Evolutionary conservation across 2,113 vertebrate species (phyloP).

Genomic region (Aspidoscelis tigris): DNA sequence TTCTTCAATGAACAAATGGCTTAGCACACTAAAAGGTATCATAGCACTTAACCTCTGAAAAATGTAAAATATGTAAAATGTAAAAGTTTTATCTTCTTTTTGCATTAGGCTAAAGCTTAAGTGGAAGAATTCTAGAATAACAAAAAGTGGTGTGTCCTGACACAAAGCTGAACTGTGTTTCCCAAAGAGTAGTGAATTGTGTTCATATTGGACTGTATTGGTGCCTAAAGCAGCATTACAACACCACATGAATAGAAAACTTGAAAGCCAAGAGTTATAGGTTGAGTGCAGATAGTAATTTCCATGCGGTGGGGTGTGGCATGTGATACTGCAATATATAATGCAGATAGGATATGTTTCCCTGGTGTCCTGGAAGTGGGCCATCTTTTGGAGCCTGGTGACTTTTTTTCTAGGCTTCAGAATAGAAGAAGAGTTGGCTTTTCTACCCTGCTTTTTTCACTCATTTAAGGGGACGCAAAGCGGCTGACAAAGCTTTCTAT

Average conservation of each 20-base stretch:
- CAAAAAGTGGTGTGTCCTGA: slow-evolving; percentile 3
- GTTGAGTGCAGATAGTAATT: neutral
- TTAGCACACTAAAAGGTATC: slow-evolving; percentile 53
- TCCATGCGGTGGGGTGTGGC: no score
- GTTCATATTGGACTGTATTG: neutral
- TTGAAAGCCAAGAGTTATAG: neutral
- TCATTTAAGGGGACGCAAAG: no score
- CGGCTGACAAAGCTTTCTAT: no score
- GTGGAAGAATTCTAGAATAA: slow-evolving; percentile 24
- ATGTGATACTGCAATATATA: no score
- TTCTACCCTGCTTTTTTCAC: no score
- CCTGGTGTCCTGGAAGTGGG: no score
- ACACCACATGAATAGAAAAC: neutral
- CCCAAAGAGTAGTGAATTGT: neutral
- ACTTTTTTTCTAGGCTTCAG: no score
- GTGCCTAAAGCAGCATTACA: neutral
- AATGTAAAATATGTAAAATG: slow-evolving; percentile 30
- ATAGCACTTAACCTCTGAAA: slow-evolving; percentile 49
- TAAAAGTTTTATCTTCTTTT: slow-evolving; percentile 30
- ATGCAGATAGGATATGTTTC: no score
- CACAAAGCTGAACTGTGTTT: neutral
- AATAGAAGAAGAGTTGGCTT: no score
- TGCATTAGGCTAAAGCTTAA: slow-evolving; percentile 19
- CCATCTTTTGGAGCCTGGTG: no score
- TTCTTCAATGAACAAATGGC: slow-evolving; percentile 43